Conservation (phyloP, 2,797 vertebrate species). For the Sebastolobus alascanus region DNA sequence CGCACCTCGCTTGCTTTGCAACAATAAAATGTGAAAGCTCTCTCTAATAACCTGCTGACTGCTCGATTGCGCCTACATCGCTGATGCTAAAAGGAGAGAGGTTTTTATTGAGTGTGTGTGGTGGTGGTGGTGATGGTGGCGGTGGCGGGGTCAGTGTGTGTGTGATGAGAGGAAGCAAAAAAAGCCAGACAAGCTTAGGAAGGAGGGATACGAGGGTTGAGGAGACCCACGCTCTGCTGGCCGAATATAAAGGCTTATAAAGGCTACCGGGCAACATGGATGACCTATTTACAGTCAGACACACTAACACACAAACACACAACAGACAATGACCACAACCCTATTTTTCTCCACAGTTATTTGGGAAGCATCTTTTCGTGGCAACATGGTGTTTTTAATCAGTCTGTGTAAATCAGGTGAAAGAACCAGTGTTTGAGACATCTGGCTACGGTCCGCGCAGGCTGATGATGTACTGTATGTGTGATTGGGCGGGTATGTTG, state of each 20-base stretch:
- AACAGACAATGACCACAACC: conserved; percentile 40
- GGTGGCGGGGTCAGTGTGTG: conserved; percentile 1
- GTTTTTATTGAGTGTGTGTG: conserved; percentile 23
- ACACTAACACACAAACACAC: conserved; percentile 39
- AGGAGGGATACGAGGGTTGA: conserved; percentile 32
- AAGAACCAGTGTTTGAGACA: conserved; percentile 41
- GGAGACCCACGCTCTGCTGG: conserved; percentile 67
- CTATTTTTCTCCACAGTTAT: conserved; percentile 29
- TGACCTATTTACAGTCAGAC: conserved; percentile 70
- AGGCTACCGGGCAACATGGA: conserved; percentile 65
- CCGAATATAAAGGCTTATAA: conserved; percentile 67
- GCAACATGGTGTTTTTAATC: conserved; percentile 26
- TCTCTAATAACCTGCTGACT: conserved; percentile 67
- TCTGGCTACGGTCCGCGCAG: conserved; percentile 43
- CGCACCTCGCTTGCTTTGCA: conserved; percentile 54
- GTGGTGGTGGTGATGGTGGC: neutral
- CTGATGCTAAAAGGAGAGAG: conserved; percentile 40
- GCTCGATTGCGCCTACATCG: conserved; percentile 36
- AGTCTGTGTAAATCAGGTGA: conserved; percentile 35
- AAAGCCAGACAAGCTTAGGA: conserved; percentile 42
- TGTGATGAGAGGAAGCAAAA: neutral
- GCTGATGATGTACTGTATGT: conserved; percentile 36
- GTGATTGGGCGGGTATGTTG: conserved; percentile 34
- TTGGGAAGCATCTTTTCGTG: neutral
- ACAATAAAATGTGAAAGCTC: conserved; percentile 59